A percentile compares a stretch with the other conserved stretches of the same genome.
Evolutionary conservation across 30 jellyfish, hydroid and myxozoan genomes (phyloP).

Genomic region (Calvadosia cruxmelitensis): DNA sequence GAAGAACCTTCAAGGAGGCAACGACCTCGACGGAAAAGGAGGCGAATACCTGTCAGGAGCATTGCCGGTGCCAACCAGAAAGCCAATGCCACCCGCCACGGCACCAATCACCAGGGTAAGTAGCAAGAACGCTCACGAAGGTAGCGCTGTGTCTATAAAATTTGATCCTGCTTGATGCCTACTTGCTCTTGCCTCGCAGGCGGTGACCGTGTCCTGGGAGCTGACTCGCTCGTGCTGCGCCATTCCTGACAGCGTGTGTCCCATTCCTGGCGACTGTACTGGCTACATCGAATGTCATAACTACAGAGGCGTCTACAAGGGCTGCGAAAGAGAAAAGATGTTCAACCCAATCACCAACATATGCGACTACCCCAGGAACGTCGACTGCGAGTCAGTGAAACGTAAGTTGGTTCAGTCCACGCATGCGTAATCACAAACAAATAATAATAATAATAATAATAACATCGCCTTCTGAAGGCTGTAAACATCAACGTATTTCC

Average conservation of each 20-base stretch:
- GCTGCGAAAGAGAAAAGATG: constrained; percentile 76
- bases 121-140: too few relatives aligned
- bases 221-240: constrained; percentile 91
- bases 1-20: background rate
- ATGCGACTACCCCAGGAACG: constrained; percentile 88
- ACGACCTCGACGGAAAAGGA: background rate
- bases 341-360: constrained; percentile 84
- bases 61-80: constrained; percentile 16
- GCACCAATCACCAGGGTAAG: constrained; percentile 45
- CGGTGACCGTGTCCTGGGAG: constrained; percentile 61
- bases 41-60: constrained; percentile 5
- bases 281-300: constrained; percentile 94
- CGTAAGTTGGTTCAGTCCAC: too few relatives aligned
- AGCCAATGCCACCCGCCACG: constrained; percentile 20
- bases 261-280: constrained; percentile 85
- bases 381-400: constrained; percentile 75
- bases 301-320: constrained; percentile 65
- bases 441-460: too few relatives aligned
- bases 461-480: too few relatives aligned
- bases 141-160: too few relatives aligned
- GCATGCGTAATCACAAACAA: too few relatives aligned
- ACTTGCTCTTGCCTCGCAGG: too few relatives aligned
- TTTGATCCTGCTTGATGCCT: too few relatives aligned
- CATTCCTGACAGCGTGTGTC: constrained; percentile 92
- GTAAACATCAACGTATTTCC: too few relatives aligned